Conservation (phyloP, 2,797 vertebrate genomes). For the Pelobates cultripes region DNA sequence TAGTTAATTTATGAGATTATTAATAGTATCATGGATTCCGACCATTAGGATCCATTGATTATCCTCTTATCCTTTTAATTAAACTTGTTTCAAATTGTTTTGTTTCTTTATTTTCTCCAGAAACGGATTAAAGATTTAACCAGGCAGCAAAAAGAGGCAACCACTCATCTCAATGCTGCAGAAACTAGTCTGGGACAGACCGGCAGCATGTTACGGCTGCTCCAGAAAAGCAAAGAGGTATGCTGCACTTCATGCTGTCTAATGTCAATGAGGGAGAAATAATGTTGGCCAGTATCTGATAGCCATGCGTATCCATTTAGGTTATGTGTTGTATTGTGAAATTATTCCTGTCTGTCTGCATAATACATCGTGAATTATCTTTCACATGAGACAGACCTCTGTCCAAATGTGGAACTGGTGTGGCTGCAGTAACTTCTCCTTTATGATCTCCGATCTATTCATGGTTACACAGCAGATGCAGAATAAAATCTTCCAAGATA, state of each 20-base stretch:
- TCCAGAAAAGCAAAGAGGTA: constrained; percentile 86
- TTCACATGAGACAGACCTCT: too few relatives aligned
- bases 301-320: too few relatives aligned
- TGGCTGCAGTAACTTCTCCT: too few relatives aligned
- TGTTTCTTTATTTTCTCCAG: constrained; percentile 65
- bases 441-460: too few relatives aligned
- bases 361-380: background rate
- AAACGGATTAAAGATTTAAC: constrained; percentile 74
- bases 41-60: background rate
- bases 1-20: too few relatives aligned
- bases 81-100: background rate
- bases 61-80: too few relatives aligned
- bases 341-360: background rate
- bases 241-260: background rate
- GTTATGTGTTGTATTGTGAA: background rate
- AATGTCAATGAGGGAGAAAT: too few relatives aligned
- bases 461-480: too few relatives aligned
- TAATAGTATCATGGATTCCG: too few relatives aligned
- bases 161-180: constrained; percentile 73
- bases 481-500: too few relatives aligned
- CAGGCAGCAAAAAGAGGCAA: constrained; percentile 72
- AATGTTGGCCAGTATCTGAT: too few relatives aligned
- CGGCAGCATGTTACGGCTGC: constrained; percentile 67
- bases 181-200: constrained; percentile 77
- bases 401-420: too few relatives aligned